Evolutionary conservation across 2,888 invertebrate genomes (phyloP).

Genomic region (Hofmannophila pseudospretella): DNA sequence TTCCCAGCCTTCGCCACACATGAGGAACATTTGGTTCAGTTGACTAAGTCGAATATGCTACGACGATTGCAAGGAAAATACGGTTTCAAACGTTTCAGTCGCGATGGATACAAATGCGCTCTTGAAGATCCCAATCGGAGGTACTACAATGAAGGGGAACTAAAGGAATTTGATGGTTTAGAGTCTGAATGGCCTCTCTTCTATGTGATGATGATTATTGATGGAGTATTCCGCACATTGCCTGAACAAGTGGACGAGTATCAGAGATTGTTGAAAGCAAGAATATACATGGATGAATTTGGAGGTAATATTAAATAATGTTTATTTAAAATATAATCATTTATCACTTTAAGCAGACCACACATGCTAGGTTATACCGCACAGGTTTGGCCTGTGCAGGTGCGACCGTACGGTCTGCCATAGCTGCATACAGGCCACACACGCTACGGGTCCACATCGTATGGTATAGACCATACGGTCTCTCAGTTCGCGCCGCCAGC

Average conservation of each 20-base stretch:
- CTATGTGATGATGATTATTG: conserved; percentile 96
- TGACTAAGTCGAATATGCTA: conserved; percentile 91
- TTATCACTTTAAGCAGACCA: too few species aligned
- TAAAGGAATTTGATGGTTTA: conserved; percentile 96
- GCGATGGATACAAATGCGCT: conserved; percentile 95
- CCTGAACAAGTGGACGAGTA: conserved; percentile 96
- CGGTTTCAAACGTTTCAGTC: conserved; percentile 95
- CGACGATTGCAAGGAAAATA: conserved; percentile 90
- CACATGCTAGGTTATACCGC: too few species aligned
- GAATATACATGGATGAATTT: conserved; percentile 88
- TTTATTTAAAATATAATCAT: too few species aligned
- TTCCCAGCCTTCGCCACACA: conserved; percentile 99
- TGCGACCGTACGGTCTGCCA: too few species aligned
- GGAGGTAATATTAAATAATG: too few species aligned
- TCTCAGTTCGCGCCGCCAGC: too few species aligned
- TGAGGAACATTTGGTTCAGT: conserved; percentile 90
- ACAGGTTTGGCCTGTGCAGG: too few species aligned
- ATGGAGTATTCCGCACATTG: conserved; percentile 92
- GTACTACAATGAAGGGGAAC: conserved; percentile 94
- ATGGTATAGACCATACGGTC: too few species aligned
- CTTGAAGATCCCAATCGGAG: conserved; percentile 87
- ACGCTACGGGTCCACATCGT: too few species aligned
- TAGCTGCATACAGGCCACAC: too few species aligned
- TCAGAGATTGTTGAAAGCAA: conserved; percentile 87
- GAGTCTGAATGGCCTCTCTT: conserved; percentile 99